Evolutionary conservation across 2,113 vertebrate species (phyloP).

Genomic region (Onychostoma macrolepis): DNA sequence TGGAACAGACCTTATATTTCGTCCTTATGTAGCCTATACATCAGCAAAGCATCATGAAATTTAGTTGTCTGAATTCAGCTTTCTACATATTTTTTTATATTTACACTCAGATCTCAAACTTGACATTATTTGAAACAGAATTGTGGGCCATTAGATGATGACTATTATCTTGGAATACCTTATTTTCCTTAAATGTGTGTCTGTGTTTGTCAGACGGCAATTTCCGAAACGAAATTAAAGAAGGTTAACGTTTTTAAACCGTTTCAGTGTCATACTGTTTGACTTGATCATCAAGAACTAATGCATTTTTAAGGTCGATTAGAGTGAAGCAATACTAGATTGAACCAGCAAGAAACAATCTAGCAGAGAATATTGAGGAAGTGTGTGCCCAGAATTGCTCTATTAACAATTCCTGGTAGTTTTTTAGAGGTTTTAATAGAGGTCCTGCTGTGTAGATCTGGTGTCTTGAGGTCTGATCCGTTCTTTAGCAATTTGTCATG

Average conservation of each 20-base stretch:
- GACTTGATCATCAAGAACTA: background rate
- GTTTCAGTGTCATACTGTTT: background rate
- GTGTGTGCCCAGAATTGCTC: background rate
- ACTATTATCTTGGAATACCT: slow-evolving; percentile 3
- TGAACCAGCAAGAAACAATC: background rate
- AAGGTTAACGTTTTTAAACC: slow-evolving; percentile 60
- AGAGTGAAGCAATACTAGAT: background rate
- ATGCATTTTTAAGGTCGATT: background rate
- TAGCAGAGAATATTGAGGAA: slow-evolving; percentile 4
- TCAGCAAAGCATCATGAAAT: slow-evolving; percentile 5
- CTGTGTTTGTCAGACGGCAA: slow-evolving; percentile 58
- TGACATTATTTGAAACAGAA: background rate
- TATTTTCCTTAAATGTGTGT: slow-evolving; percentile 55
- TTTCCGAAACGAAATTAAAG: slow-evolving; percentile 66
- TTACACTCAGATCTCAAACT: slow-evolving; percentile 13
- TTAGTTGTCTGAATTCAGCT: background rate
- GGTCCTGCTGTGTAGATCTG: background rate
- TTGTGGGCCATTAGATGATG: slow-evolving; percentile 49
- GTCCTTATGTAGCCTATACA: background rate
- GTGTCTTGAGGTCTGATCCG: background rate
- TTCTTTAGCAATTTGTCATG: background rate
- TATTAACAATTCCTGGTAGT: background rate
- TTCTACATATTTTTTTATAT: background rate
- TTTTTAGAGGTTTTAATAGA: background rate
- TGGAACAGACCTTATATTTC: background rate